Evolutionary conservation across 2,888 invertebrate species (phyloP), one percentile per base, ranked within the genome.

Genomic region (Malacosoma neustria): DNA sequence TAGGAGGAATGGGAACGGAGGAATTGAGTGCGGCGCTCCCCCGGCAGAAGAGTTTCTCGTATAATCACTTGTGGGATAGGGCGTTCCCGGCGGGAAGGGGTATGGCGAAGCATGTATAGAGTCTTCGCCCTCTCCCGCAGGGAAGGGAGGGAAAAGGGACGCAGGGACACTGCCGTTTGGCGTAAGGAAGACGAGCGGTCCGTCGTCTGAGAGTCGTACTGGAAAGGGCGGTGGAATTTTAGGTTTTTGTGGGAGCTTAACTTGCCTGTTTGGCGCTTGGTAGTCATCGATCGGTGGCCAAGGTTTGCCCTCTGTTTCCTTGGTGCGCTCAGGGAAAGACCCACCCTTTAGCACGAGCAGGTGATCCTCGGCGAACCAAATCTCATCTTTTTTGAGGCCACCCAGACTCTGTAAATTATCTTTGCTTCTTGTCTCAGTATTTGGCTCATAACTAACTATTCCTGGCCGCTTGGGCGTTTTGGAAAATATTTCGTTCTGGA

Each of bases 201-300:
- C 95, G 66, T 91, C 89, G 70, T 95, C 93, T 73, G 89, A 89
- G 75, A 96, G 91, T 85, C 93, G 95, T 79, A 96, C 92, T 69
- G 96, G 96, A 92, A 96, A 96, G 85, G 96, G 96, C 88, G 96
- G 96, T 76, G 96, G 95, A 57, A 95, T 90, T 75, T 91, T 91
- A 6, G 95, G 94, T 72, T 91, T 90, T 36, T 90, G 77, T 32
- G 95, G 95, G 59, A 96, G 89, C 77, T 94, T 94, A 64, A 96
- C 93, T 77, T 93, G 95, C 57, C 95, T 89, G 61, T 89, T 87
- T 14, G 95, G 94, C 47, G 95, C 94, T 72, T 91, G 88, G 72
- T 93, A 96, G 68, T 92, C 89, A 66, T 96, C 96, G 51, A 96
- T 93, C 13, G 95, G 91, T 36, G 92, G 89, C 95, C 95, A 95